These are phyloP conservation scores for Ricordea florida DNA, from an alignment of 92 coral and sea anemone species.

Conservation along the genomic window DNA sequence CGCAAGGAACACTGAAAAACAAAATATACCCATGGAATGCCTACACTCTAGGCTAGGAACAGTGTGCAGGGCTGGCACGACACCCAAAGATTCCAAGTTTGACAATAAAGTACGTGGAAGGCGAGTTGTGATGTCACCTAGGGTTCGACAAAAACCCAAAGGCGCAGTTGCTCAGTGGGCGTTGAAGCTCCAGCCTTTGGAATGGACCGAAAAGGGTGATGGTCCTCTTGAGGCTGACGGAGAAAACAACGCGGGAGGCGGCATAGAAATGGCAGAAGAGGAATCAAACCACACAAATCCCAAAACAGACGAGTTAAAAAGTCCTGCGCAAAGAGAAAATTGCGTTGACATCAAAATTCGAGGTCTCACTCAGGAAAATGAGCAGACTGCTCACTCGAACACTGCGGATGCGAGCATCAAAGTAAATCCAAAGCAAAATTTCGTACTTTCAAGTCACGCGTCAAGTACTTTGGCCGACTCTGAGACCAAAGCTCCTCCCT, in stretches of 20 bases:
- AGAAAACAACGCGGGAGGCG: background rate
- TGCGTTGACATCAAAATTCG: no score
- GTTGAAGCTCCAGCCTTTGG: background rate
- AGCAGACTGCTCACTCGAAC: no score
- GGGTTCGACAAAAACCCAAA: background rate
- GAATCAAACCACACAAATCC: no score
- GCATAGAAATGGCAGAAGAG: no score
- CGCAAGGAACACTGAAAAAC: background rate
- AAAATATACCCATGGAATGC: no score
- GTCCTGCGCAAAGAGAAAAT: no score
- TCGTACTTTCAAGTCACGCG: background rate
- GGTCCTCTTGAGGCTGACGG: background rate
- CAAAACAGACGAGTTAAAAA: no score
- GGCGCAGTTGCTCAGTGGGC: background rate
- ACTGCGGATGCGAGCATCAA: no score
- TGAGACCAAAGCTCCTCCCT: background rate
- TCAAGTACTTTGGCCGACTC: background rate
- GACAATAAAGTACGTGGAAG: background rate
- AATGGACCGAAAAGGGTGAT: background rate
- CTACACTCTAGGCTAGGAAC: no score
- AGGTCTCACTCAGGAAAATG: no score
- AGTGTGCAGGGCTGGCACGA: background rate
- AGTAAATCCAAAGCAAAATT: background rate
- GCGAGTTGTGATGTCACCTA: constrained; percentile 21
- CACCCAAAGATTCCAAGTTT: background rate